phyloP scores from a whole-genome alignment of 2,888 invertebrate genomes.

The Argyresthia albistria region DNA sequence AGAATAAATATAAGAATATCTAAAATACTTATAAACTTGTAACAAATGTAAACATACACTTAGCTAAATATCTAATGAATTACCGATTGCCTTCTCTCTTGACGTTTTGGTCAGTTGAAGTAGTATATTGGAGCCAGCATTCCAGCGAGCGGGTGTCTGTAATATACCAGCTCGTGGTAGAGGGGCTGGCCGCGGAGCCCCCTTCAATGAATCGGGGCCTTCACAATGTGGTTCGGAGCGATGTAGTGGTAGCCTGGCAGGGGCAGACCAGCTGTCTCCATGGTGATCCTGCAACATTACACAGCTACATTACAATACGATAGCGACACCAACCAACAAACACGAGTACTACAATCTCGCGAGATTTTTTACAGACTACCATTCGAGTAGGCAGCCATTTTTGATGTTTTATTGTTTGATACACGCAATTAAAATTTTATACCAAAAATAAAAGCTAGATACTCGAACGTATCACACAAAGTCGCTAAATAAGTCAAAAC shows the following conservation, averaged over 20 bases:
- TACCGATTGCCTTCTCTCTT: conserved; percentile 46
- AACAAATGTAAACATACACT: conserved; percentile 72
- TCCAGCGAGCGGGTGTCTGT: conserved; percentile 40
- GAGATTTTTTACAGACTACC: too few species aligned
- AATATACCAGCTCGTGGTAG: conserved; percentile 15
- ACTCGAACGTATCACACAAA: too few species aligned
- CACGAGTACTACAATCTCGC: too few species aligned
- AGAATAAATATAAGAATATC: conserved; percentile 80
- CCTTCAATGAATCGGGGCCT: conserved; percentile 90
- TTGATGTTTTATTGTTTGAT: too few species aligned
- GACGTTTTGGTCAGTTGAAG: conserved; percentile 49
- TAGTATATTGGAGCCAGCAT: conserved; percentile 55
- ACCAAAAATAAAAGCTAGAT: too few species aligned
- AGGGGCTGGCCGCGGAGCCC: conserved; percentile 42
- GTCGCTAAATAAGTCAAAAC: too few species aligned
- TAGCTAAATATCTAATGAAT: conserved; percentile 41
- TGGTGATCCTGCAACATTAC: conserved; percentile 86
- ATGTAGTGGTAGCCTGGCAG: conserved; percentile 94
- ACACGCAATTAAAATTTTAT: too few species aligned
- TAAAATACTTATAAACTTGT: conserved; percentile 77
- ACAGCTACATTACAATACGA: conserved; percentile 9
- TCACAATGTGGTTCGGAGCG: conserved; percentile 93
- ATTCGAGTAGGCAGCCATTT: too few species aligned
- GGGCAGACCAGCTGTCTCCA: conserved; percentile 94
- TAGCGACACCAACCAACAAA: not conserved